Percentiles rank a stretch among this genome's conserved stretches.
Conservation (phyloP, 2,888 invertebrate species). For the Troides oblongomaculatus region DNA sequence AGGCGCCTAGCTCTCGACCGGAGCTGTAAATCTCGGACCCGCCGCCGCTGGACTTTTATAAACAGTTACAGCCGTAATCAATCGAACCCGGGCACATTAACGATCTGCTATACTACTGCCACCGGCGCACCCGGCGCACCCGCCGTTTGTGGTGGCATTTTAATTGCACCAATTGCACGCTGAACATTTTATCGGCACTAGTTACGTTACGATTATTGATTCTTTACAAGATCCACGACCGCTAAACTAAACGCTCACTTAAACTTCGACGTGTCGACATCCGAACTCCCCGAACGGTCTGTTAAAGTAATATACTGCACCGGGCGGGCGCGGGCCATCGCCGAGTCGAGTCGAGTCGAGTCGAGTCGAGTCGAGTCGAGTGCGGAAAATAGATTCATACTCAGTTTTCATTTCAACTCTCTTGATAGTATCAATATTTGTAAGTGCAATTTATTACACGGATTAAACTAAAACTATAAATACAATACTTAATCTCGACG, state of each 20-base stretch:
- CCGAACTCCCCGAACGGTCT: slow-evolving; percentile 8
- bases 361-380: too few relatives aligned
- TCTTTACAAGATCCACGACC: slow-evolving; percentile 37
- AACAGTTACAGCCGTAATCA: slow-evolving; percentile 70
- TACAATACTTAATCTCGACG: too few relatives aligned
- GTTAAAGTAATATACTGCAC: neutral
- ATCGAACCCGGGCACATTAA: slow-evolving; percentile 58
- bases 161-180: slow-evolving; percentile 60
- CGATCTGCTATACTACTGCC: slow-evolving; percentile 49
- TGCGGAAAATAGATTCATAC: too few relatives aligned
- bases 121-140: slow-evolving; percentile 45
- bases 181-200: slow-evolving; percentile 46
- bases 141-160: slow-evolving; percentile 56
- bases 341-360: too few relatives aligned
- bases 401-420: too few relatives aligned
- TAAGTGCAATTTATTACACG: too few relatives aligned
- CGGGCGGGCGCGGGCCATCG: too few relatives aligned
- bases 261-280: slow-evolving; percentile 30
- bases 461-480: too few relatives aligned
- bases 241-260: slow-evolving; percentile 33
- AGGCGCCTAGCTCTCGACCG: slow-evolving; percentile 39
- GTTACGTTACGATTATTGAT: slow-evolving; percentile 43
- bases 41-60: slow-evolving; percentile 68
- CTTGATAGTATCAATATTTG: too few relatives aligned
- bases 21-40: slow-evolving; percentile 65